Evolutionary conservation across 2,888 invertebrate genomes (phyloP).

Genomic region (Tinea semifulvella): DNA sequence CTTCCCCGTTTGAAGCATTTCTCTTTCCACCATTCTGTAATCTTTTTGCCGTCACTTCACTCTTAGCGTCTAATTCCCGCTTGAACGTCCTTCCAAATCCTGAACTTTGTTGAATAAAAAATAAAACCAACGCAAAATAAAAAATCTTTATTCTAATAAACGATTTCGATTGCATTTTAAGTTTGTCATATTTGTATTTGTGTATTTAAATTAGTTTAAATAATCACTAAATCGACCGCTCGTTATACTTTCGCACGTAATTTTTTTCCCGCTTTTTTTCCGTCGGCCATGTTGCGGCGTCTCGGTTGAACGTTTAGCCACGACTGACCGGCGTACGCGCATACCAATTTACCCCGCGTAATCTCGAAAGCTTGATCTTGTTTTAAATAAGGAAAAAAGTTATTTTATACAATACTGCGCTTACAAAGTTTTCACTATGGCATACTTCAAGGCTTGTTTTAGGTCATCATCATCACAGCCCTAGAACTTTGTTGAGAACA

Average conservation of each 20-base stretch:
- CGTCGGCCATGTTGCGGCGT: conserved; percentile 33
- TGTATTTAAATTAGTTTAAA: neutral
- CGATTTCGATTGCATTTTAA: conserved; percentile 40
- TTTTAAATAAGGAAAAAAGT: neutral
- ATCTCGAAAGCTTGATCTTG: conserved; percentile 4
- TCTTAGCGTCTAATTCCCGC: conserved; percentile 26
- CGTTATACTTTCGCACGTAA: conserved; percentile 23
- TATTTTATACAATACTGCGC: too few species aligned
- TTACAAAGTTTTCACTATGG: too few species aligned
- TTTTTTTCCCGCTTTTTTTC: conserved; percentile 38
- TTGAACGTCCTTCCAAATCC: conserved; percentile 23
- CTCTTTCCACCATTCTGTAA: conserved; percentile 7
- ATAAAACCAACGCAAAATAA: conserved; percentile 30
- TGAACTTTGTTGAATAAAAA: conserved; percentile 26
- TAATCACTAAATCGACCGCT: conserved; percentile 4
- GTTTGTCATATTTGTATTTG: conserved; percentile 19
- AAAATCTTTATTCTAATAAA: conserved; percentile 25
- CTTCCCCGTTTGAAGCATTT: conserved; percentile 23
- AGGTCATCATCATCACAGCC: too few species aligned
- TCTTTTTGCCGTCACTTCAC: conserved; percentile 14
- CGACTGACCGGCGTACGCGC: conserved; percentile 24
- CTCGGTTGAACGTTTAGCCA: neutral
- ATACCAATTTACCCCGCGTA: neutral
- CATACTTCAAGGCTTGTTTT: too few species aligned
- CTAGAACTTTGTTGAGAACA: too few species aligned